phyloP scores from a whole-genome alignment of 2,888 invertebrate genomes.

The Lymantria monacha region DNA sequence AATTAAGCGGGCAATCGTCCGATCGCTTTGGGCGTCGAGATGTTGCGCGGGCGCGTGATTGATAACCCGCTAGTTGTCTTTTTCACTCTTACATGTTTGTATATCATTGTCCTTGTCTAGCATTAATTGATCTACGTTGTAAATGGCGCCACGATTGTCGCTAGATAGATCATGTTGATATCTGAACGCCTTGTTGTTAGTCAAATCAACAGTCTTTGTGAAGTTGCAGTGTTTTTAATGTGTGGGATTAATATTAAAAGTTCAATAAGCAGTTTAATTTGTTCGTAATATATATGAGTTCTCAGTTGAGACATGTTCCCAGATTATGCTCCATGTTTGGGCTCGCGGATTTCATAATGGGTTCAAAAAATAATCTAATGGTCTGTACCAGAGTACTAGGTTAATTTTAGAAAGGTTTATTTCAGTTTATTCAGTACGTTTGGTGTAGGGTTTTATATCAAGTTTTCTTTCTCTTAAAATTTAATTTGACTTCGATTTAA shows the following conservation, averaged over 20 bases:
- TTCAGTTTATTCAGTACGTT: too few relatives aligned
- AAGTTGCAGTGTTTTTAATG: slow-evolving; percentile 15
- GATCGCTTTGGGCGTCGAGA: slow-evolving; percentile 69
- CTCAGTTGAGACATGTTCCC: too few relatives aligned
- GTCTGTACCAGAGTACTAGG: too few relatives aligned
- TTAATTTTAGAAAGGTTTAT: too few relatives aligned
- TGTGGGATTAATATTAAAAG: slow-evolving; percentile 12
- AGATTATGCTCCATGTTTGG: too few relatives aligned
- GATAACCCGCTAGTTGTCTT: slow-evolving; percentile 64
- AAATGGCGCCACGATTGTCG: slow-evolving; percentile 75
- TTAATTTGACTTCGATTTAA: too few relatives aligned
- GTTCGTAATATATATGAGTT: not conserved
- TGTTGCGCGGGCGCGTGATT: slow-evolving; percentile 77
- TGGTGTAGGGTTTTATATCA: too few relatives aligned
- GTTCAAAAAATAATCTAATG: too few relatives aligned
- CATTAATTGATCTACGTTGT: slow-evolving; percentile 75
- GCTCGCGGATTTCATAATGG: too few relatives aligned
- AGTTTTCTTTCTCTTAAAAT: too few relatives aligned
- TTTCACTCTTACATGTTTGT: slow-evolving; percentile 29
- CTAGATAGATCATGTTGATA: slow-evolving; percentile 69
- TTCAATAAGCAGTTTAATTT: not conserved
- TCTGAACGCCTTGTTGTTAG: slow-evolving; percentile 56
- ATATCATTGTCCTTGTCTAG: slow-evolving; percentile 47
- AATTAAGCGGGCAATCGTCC: slow-evolving; percentile 73
- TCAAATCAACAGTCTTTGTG: slow-evolving; percentile 60